A percentile compares a stretch with the other conserved stretches of the same genome.
These are phyloP conservation scores for Bucco capensis DNA, from an alignment of 2,113 vertebrate species.

Conservation along the genomic window DNA sequence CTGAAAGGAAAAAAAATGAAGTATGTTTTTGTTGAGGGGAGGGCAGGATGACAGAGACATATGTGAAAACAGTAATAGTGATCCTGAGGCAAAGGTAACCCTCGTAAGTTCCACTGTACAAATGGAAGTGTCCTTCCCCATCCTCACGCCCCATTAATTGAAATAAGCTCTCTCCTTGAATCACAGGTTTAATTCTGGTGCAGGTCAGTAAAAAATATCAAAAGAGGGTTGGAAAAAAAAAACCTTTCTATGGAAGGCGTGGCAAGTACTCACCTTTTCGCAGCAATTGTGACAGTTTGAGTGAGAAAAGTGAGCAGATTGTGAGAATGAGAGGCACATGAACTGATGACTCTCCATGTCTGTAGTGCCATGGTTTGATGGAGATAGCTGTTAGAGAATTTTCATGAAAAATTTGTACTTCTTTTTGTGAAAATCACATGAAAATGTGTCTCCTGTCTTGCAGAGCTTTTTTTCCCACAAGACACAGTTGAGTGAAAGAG, in stretches of 20 bases:
- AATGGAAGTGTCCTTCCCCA: constrained; percentile 23
- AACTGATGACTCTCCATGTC: neutral
- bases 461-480: neutral
- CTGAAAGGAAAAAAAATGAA: constrained; percentile 39
- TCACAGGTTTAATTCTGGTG: neutral
- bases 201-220: neutral
- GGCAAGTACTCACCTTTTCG: neutral
- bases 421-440: neutral
- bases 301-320: neutral
- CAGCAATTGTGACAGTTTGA: neutral
- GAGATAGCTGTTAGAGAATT: neutral
- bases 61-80: constrained; percentile 15
- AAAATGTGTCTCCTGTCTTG: neutral
- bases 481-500: neutral
- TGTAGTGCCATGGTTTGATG: neutral
- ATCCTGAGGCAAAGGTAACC: constrained; percentile 12
- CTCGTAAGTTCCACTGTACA: constrained; percentile 31
- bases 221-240: neutral
- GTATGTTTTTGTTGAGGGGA: neutral
- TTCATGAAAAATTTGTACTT: neutral
- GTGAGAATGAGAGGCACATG: neutral
- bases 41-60: neutral
- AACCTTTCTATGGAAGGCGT: neutral
- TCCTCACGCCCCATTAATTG: constrained; percentile 27
- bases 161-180: constrained; percentile 34